Percentiles rank a stretch among this genome's conserved stretches.
These are phyloP conservation scores for Phalacrocorax brasilianus DNA, from an alignment of 2,113 vertebrate genomes.

Conservation along the genomic window DNA sequence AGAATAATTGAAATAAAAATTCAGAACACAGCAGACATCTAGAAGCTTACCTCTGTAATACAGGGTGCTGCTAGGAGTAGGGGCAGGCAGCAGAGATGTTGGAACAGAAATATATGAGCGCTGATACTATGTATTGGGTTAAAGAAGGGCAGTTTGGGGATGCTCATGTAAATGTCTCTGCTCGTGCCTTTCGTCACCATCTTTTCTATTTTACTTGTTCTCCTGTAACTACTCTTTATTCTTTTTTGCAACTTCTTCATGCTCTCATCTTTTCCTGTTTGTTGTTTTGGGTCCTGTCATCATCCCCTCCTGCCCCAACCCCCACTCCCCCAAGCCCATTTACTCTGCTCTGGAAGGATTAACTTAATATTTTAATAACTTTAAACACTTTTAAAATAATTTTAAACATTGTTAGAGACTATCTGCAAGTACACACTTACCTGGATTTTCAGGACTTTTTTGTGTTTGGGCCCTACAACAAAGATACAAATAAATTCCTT, in stretches of 20 bases:
- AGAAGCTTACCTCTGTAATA: background rate
- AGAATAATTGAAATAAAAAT: background rate
- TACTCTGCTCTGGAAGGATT: background rate
- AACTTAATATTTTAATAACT: background rate
- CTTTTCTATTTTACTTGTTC: background rate
- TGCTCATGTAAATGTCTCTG: background rate
- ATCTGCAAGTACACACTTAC: slow-evolving; percentile 42
- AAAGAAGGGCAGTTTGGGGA: background rate
- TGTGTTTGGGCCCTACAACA: slow-evolving; percentile 62
- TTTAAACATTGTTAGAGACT: background rate
- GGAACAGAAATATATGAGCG: background rate
- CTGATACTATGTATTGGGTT: background rate
- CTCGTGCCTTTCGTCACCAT: background rate
- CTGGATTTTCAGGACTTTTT: slow-evolving; percentile 65
- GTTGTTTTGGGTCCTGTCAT: background rate
- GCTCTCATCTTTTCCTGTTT: background rate
- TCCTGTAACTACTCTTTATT: background rate
- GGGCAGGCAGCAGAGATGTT: background rate
- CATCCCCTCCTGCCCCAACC: no score
- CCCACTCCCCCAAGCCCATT: background rate
- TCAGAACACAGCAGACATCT: background rate
- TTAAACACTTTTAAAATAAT: background rate
- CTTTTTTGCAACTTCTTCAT: background rate
- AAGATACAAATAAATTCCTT: background rate
- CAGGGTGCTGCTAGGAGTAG: background rate